Evolutionary conservation across 2,797 vertebrate species (phyloP).

Genomic region (Leptoclinus maculatus): DNA sequence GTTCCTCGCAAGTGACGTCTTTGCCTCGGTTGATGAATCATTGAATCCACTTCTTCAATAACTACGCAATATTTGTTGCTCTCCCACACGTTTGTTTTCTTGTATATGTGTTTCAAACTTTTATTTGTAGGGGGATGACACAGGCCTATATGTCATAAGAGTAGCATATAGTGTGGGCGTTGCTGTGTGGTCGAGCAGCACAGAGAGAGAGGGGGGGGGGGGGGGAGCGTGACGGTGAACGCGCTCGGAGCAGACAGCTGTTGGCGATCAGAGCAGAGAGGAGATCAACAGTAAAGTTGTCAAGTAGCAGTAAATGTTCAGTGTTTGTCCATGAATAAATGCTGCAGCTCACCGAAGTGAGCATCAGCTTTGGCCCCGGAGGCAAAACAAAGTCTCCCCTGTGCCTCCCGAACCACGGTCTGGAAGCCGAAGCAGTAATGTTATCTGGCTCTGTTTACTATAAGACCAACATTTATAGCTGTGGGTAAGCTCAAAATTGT

Average conservation of each 20-base stretch:
- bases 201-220: neutral
- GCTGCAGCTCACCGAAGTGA: neutral
- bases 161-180: neutral
- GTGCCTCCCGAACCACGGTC: neutral
- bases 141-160: neutral
- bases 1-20: neutral
- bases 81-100: neutral
- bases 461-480: neutral
- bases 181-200: neutral
- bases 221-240: neutral
- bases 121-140: neutral
- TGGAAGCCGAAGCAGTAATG: neutral
- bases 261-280: neutral
- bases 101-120: neutral
- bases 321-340: conserved; percentile 3
- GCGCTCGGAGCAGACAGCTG: neutral
- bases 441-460: neutral
- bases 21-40: neutral
- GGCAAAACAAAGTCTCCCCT: neutral
- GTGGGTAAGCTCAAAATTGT: neutral
- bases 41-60: neutral
- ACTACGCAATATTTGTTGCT: neutral
- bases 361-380: neutral
- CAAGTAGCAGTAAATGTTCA: conserved; percentile 2
- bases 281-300: neutral